Evolutionary conservation across 1,140 invertebrate genomes (phyloP), one percentile per base, ranked within the genome.

Genomic region (Drosophila aff.): DNA sequence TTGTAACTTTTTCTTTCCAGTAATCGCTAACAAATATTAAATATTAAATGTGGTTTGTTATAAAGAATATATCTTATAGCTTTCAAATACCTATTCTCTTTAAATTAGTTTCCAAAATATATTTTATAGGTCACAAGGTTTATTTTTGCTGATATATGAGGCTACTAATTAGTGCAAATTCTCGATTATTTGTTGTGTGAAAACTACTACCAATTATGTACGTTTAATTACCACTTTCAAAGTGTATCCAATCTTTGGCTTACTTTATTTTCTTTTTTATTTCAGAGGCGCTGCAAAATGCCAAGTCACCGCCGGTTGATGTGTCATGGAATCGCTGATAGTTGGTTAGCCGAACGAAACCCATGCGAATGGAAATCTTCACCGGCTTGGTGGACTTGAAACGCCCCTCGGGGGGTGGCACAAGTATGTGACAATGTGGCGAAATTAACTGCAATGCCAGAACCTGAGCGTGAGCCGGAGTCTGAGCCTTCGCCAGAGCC

Each of bases 271-370:
- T 1, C 3, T 16, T 26, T 50, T 18, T 38, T 38, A 38, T 53
- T 18, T 21, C 36, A 21, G 11, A 62, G 16, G n/a, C 21, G 9
- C 41, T 28, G n/a, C 15, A 7, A 49, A 49, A 49, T 47, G 41
- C 31, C 23, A 46, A 47, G 41, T 60, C 28, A 31, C 2, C 15
- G 38, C 15, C 38, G 5, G 11, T 5, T 23, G 52, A 86, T 81
- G 82, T 79, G 82, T 86, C 76, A 86, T 79, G 49, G 65, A 64
- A 73, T 86, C 65, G 67, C 57, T 53, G 64, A 61, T 85, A 85
- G 78, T 85, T 81, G 81, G 50, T 67, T 83, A 79, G 72, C 58
- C 43, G 47, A 65, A 6, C 43, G 47, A 65, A 6, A 23, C 26
- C 41, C 36, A 36, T 15, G 31, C 40, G 0, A 16, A 18, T 21